Conservation (phyloP, 2,797 vertebrate genomes). For the Todus mexicanus region DNA sequence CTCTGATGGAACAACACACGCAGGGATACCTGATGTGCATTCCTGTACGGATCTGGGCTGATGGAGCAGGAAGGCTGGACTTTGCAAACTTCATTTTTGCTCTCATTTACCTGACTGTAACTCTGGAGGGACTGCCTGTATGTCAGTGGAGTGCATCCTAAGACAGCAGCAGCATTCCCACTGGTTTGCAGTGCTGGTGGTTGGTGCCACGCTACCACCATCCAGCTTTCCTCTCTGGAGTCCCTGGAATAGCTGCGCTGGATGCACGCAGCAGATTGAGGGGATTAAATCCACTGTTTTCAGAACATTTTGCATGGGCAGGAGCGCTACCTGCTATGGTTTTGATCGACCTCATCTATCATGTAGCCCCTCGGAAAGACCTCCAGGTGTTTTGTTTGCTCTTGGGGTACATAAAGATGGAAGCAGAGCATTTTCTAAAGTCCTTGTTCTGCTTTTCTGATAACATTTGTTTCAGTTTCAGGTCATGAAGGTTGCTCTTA, state of each 20-base stretch:
- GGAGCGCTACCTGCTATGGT: background rate
- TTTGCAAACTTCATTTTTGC: background rate
- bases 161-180: background rate
- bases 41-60: background rate
- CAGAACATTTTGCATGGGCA: background rate
- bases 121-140: background rate
- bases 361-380: background rate
- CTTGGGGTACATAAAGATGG: background rate
- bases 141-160: background rate
- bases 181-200: background rate
- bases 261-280: background rate
- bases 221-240: background rate
- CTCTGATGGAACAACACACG: background rate
- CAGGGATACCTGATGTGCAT: background rate
- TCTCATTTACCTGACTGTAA: background rate
- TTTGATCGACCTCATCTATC: background rate
- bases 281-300: background rate
- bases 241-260: background rate
- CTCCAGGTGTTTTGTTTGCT: background rate
- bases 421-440: background rate
- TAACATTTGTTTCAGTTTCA: background rate
- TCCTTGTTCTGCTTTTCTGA: background rate
- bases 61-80: background rate
- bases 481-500: background rate
- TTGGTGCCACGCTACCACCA: background rate